Evolutionary conservation across 1,140 invertebrate species (phyloP), one percentile per base, ranked within the genome.

Genomic region (Cydia pomonella): DNA sequence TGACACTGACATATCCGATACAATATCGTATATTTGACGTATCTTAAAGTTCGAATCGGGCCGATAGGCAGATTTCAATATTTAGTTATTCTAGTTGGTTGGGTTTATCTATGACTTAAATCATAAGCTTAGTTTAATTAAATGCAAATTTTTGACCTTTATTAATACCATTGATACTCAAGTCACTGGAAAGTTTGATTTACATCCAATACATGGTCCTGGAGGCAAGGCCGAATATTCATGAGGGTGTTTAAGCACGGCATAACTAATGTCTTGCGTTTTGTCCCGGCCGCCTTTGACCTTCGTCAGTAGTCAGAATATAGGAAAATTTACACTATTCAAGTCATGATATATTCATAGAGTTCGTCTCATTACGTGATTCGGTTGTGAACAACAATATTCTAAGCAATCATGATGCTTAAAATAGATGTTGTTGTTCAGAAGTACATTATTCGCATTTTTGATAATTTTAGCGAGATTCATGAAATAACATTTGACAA

Each of bases 101-200:
- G 25, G 9, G 9, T 38, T 38, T 38, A 38, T 38, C 9, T 38
- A 38, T n/a, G n/a, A n/a, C n/a, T 10, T 44, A 18, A 50, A 18
- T 18, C 47, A n/a, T 50, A 50, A n/a, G 18, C 12, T 7, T 50
- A 5, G 21, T 59, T 23, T 10, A 10, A 59, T 59, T 12, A 21
- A 50, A 59, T 23, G 53, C 53, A 59, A 59, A 59, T 59, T 59
- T 21, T 23, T 59, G 53, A 59, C 21, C 53, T 59, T 59, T 23
- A 23, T 23, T 21, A 59, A 59, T 59, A 3, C 53, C 21, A 59
- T 23, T 59, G 53, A 59, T 10, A 21, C 53, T 23, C 21, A 59
- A 59, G 21, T 23, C 53, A 12, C 3, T 12, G 2, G 21, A 59
- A 59, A 23, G 18, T 59, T 59, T 23, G 53, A 59, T 23, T 21